These are phyloP conservation scores for Macrochelys suwanniensis DNA, from an alignment of 2,797 vertebrate species.

Conservation along the genomic window DNA sequence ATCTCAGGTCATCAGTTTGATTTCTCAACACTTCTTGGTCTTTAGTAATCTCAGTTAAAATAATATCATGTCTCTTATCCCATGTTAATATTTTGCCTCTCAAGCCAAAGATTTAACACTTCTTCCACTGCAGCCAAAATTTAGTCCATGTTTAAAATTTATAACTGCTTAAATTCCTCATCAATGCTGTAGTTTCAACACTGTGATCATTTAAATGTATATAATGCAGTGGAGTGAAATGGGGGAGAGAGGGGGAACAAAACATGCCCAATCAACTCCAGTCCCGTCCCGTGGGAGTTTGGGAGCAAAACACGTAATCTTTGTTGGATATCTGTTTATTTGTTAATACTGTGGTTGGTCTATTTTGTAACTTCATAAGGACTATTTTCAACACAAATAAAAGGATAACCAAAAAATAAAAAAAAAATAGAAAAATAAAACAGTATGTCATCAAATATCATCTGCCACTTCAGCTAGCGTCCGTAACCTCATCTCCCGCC, in stretches of 20 bases:
- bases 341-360: slow-evolving; percentile 31
- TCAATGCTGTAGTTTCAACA: not conserved
- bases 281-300: not conserved
- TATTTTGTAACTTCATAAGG: slow-evolving; percentile 50
- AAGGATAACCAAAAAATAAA: slow-evolving; percentile 45
- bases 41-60: not conserved
- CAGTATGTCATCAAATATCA: slow-evolving; percentile 7
- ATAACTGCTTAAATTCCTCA: not conserved
- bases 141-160: not conserved
- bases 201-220: slow-evolving; percentile 18
- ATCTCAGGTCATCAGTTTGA: not conserved
- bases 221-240: slow-evolving; percentile 24
- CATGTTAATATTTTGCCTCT: not conserved
- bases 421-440: slow-evolving; percentile 7
- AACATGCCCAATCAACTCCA: slow-evolving; percentile 20
- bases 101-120: not conserved
- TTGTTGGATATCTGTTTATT: slow-evolving; percentile 39
- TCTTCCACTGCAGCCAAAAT: not conserved
- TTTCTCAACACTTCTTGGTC: not conserved
- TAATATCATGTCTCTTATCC: too few relatives aligned
- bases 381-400: slow-evolving; percentile 44
- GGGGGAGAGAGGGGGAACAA: not conserved
- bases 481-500: slow-evolving; percentile 8
- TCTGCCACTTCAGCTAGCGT: slow-evolving; percentile 25
- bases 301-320: slow-evolving; percentile 3